phyloP scores from a whole-genome alignment of 2,888 invertebrate genomes.

The Diarsia mendica region DNA sequence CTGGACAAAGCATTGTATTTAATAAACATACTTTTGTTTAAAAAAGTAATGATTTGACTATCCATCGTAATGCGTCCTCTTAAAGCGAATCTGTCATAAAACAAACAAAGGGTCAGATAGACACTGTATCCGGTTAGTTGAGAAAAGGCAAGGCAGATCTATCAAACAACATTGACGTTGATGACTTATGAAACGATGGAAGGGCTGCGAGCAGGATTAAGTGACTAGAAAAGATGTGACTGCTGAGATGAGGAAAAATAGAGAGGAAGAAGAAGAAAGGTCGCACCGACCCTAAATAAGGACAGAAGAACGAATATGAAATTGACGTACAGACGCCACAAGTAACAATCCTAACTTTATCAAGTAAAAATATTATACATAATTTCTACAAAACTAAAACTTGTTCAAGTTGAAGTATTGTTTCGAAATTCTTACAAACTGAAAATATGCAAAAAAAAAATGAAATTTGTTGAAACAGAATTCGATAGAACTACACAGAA shows the following conservation, averaged over 20 bases:
- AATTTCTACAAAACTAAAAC: background rate
- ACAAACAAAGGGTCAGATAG: too few species aligned
- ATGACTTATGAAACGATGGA: background rate
- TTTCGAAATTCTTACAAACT: conserved; percentile 4
- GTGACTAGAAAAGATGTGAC: background rate
- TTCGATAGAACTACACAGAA: conserved; percentile 6
- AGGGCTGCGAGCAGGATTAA: background rate
- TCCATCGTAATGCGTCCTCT: too few species aligned
- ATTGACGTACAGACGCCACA: background rate
- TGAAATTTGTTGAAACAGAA: background rate
- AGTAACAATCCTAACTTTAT: background rate
- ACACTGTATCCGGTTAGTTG: too few species aligned
- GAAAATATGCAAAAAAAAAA: background rate
- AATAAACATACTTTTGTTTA: too few species aligned
- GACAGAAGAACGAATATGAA: background rate
- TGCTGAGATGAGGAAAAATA: background rate
- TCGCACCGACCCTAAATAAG: background rate
- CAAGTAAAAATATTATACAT: background rate
- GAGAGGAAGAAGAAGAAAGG: background rate
- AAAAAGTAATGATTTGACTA: too few species aligned
- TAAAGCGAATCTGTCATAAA: too few species aligned
- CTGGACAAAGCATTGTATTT: too few species aligned
- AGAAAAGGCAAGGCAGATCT: too few species aligned
- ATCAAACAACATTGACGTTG: background rate
- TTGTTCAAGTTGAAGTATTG: background rate